These are phyloP conservation scores for Limonius californicus DNA, from an alignment of 1,140 invertebrate genomes.

Conservation along the genomic window DNA sequence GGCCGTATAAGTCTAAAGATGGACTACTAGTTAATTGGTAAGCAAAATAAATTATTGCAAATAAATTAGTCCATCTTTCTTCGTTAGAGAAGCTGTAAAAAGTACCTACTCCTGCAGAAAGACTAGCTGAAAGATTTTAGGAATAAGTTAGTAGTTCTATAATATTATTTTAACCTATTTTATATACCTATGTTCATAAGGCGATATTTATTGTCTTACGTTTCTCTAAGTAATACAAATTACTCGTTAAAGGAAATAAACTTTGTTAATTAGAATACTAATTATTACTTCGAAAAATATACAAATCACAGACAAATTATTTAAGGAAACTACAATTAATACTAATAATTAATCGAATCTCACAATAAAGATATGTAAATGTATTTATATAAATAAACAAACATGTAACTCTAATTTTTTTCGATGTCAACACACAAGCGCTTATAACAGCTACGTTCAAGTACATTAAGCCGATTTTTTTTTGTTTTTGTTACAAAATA, in stretches of 20 bases:
- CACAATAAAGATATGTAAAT: not conserved
- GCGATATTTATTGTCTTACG: constrained; percentile 13
- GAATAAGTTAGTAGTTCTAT: not conserved
- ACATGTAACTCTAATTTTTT: not conserved
- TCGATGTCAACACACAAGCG: constrained; percentile 10
- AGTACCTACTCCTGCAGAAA: not conserved
- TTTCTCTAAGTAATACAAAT: constrained; percentile 5
- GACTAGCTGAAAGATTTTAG: not conserved
- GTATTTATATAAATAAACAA: not conserved
- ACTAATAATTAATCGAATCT: not conserved
- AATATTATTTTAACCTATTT: not conserved
- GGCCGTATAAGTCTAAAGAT: too few relatives aligned
- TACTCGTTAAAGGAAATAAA: not conserved
- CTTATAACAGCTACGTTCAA: constrained; percentile 6
- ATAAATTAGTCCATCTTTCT: not conserved
- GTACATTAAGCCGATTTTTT: constrained; percentile 5
- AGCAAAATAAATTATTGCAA: not conserved
- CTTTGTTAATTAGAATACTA: too few relatives aligned
- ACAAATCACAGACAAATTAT: not conserved
- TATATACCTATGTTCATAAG: constrained; percentile 3
- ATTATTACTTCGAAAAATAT: not conserved
- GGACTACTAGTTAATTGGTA: too few relatives aligned
- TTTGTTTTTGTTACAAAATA: constrained; percentile 4
- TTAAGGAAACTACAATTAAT: not conserved
- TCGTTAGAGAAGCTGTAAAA: not conserved